Base-by-base conservation (phyloP, 53 echinoderm and acorn worm species). In the Apostichopus leukothele region DNA sequence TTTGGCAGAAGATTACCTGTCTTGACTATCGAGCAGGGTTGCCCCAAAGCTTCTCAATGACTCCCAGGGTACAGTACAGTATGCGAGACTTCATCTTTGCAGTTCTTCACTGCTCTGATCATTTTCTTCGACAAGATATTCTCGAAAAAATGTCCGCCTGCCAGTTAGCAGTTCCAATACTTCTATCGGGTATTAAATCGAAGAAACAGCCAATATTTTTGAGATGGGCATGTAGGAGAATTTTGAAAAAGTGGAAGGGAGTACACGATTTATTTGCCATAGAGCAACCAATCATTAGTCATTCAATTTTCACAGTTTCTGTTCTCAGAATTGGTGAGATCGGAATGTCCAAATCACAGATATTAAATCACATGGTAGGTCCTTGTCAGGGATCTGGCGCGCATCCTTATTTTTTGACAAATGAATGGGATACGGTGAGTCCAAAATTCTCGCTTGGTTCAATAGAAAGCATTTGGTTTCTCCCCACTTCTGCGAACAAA, bases 131-230 rank as follows among this genome's bases (percentile, higher is more conserved):
- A 53, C 89, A 89, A 74, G 80, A 79, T 26, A 67, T 89, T 50
- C 60, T 89, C 5, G 80, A 80, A 66, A 89, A 89, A 67, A 71
- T 89, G 74, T 60, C 89, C 7, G 80, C 39, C 4, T 89, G 89
- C 50, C 89, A 89, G 63, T 63, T 89, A 13, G 89, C 73, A 14
- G 74, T 89, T 22, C 89, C 89, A 8, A 8, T 85, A 21, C 6
- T 85, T 60, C 61, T 85, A 14, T 57, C 9, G 2, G 67, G 68
- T 20, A 7, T 66, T 1, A 5, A 27, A 11, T 7, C 0, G 16
- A 50, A 39, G 9, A 50, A 6, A 7, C 78, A 7, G 27, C 53
- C 83, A 54, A 57, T 22, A 81, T 81, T 81, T 57, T 54, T 81
- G 59, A 3, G 9, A 52, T 81, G 83, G 83, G 83, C 83, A 21